Conservation (phyloP, 2,797 vertebrate species). For the Pangasius sanitwongsei region DNA sequence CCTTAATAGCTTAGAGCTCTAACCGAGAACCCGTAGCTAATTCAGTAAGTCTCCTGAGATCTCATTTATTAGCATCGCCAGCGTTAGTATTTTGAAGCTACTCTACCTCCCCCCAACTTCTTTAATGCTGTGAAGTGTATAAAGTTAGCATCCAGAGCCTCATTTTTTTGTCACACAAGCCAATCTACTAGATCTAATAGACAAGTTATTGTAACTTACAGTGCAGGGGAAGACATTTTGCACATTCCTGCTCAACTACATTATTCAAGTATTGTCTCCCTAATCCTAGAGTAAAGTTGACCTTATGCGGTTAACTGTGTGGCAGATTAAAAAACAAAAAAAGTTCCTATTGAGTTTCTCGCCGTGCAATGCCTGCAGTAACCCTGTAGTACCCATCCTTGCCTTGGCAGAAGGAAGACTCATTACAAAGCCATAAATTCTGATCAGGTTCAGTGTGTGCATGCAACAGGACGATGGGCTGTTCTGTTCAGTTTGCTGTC, state of each 20-base stretch:
- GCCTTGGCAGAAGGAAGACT: slow-evolving; percentile 54
- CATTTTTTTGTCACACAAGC: slow-evolving; percentile 58
- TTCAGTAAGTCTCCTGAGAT: slow-evolving; percentile 65
- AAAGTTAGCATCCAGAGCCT: slow-evolving; percentile 63
- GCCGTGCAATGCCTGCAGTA: slow-evolving; percentile 23
- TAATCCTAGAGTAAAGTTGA: slow-evolving; percentile 6
- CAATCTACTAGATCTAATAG: slow-evolving; percentile 72
- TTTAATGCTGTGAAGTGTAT: slow-evolving; percentile 63
- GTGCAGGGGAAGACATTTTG: slow-evolving; percentile 68
- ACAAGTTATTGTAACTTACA: slow-evolving; percentile 75
- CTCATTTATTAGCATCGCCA: slow-evolving; percentile 50
- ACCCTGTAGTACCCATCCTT: slow-evolving; percentile 50
- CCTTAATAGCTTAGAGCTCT: slow-evolving; percentile 73
- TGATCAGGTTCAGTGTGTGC: slow-evolving; percentile 56
- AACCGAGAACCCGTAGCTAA: slow-evolving; percentile 63
- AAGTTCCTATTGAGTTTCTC: slow-evolving; percentile 55
- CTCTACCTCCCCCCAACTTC: slow-evolving; percentile 59
- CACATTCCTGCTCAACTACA: slow-evolving; percentile 75
- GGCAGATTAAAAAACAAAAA: slow-evolving; percentile 2
- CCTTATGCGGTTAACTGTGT: slow-evolving; percentile 37
- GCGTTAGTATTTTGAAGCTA: slow-evolving; percentile 57
- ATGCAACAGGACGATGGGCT: slow-evolving; percentile 50
- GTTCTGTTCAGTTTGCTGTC: slow-evolving; percentile 63
- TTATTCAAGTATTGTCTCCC: slow-evolving; percentile 67
- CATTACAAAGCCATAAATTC: slow-evolving; percentile 59